phyloP scores from a whole-genome alignment of 1,140 invertebrate species.

The Pogonus chalceus region DNA sequence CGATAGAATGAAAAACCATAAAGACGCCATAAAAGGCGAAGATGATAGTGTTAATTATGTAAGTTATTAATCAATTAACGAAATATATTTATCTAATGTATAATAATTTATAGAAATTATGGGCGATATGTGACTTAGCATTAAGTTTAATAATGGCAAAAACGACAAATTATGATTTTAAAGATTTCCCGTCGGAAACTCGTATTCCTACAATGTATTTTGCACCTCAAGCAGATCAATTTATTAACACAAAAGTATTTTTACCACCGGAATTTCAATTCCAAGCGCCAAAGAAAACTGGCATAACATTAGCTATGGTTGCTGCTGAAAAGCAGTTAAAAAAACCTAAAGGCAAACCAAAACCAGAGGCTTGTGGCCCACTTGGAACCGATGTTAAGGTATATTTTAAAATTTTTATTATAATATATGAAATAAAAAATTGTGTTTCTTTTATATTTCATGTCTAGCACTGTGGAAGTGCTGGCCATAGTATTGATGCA shows the following conservation, averaged over 20 bases:
- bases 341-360: conserved; percentile 39
- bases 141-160: conserved; percentile 79
- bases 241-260: conserved; percentile 60
- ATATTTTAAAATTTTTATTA: conserved; percentile 24
- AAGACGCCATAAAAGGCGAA: conserved; percentile 73
- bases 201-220: conserved; percentile 81
- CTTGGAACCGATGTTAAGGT: conserved; percentile 53
- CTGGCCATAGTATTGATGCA: conserved; percentile 39
- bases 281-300: conserved; percentile 40
- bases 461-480: conserved; percentile 6
- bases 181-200: conserved; percentile 76
- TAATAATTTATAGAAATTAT: conserved; percentile 69
- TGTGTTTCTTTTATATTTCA: not conserved
- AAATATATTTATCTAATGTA: not conserved
- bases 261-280: conserved; percentile 55
- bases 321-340: conserved; percentile 32
- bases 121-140: conserved; percentile 90
- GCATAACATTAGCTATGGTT: conserved; percentile 36
- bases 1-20: conserved; percentile 85
- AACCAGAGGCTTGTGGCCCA: conserved; percentile 46
- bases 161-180: conserved; percentile 78
- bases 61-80: conserved; percentile 40
- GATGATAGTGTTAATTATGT: conserved; percentile 74
- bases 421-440: not conserved
- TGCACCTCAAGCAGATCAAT: conserved; percentile 56